Evolutionary conservation across 2,888 invertebrate species (phyloP).

Genomic region (Spisula solida): DNA sequence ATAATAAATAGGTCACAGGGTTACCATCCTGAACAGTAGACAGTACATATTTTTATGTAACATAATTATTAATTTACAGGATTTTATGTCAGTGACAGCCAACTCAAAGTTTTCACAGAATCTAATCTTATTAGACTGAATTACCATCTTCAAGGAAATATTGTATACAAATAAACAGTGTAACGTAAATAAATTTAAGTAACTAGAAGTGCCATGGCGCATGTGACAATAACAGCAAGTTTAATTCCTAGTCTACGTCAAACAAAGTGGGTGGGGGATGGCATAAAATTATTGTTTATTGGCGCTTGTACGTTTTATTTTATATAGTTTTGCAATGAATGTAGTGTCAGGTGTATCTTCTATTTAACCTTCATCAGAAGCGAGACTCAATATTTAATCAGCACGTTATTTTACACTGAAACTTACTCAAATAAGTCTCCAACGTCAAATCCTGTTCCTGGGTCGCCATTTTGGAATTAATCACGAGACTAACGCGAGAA

Average conservation of each 20-base stretch:
- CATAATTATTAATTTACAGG: no score
- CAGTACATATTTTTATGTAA: no score
- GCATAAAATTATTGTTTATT: background rate
- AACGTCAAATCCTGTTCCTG: slow-evolving; percentile 72
- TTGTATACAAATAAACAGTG: no score
- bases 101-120: no score
- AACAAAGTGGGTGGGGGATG: slow-evolving; percentile 17
- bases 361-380: no score
- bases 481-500: slow-evolving; percentile 70
- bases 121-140: no score
- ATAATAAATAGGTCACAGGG: no score
- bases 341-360: background rate
- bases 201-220: no score
- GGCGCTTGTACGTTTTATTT: background rate
- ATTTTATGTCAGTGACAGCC: no score
- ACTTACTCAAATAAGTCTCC: slow-evolving; percentile 73
- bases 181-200: no score
- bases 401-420: background rate
- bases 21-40: no score
- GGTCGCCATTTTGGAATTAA: slow-evolving; percentile 72
- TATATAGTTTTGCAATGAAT: background rate
- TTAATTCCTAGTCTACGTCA: slow-evolving; percentile 6
- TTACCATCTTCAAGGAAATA: no score
- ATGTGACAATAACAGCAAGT: background rate
- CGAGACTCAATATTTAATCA: background rate